phyloP scores from a whole-genome alignment of 2,113 vertebrate species.

The Dissostichus mawsoni region DNA sequence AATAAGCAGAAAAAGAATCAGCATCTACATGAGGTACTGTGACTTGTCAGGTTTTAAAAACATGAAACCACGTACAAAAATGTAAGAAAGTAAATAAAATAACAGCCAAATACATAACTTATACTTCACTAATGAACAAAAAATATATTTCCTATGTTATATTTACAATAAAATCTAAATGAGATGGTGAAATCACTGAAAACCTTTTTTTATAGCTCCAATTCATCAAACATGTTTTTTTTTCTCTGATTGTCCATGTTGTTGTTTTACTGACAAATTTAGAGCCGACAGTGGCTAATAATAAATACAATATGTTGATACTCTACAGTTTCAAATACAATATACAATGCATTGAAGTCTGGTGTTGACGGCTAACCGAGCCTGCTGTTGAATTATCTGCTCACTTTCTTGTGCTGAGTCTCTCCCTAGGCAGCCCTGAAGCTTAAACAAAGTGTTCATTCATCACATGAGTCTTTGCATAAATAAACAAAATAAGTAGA shows the following conservation, averaged over 20 bases:
- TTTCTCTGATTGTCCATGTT: constrained; percentile 91
- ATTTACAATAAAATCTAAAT: constrained; percentile 97
- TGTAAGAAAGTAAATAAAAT: constrained; percentile 57
- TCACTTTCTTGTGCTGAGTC: constrained; percentile 76
- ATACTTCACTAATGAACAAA: constrained; percentile 95
- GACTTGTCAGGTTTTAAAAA: constrained; percentile 89
- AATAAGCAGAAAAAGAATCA: constrained; percentile 84
- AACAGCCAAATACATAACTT: constrained; percentile 95
- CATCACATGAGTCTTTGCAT: constrained; percentile 96
- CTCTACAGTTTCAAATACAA: constrained; percentile 89
- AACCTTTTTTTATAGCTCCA: constrained; percentile 84
- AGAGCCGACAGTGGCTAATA: constrained; percentile 96
- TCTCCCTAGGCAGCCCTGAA: constrained; percentile 89
- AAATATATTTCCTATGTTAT: constrained; percentile 99
- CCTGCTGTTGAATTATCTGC: constrained; percentile 83
- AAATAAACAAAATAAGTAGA: constrained; percentile 98
- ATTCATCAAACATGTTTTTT: constrained; percentile 77
- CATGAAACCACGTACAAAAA: constrained; percentile 88
- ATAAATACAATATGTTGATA: constrained; percentile 94
- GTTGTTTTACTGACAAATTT: constrained; percentile 89
- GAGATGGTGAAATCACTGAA: constrained; percentile 90
- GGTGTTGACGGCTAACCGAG: constrained; percentile 86
- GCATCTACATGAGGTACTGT: constrained; percentile 92
- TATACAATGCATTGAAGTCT: constrained; percentile 83
- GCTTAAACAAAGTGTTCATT: constrained; percentile 97